Evolutionary conservation across 2,888 invertebrate genomes (phyloP).

Genomic region (Xanthorhoe spadicearia): DNA sequence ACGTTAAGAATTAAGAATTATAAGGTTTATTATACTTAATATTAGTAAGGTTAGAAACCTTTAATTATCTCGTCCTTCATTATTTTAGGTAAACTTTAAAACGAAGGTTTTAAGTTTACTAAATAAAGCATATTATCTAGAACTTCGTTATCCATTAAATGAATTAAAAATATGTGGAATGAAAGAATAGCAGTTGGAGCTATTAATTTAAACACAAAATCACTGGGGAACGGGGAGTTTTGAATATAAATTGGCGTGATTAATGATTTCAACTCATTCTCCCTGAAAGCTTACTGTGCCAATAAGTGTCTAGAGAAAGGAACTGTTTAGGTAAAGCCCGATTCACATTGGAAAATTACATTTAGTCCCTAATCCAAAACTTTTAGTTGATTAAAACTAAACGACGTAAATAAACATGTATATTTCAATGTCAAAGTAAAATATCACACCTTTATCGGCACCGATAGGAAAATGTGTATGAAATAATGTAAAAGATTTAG

Average conservation of each 20-base stretch:
- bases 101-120: too few species aligned
- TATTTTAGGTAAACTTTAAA: too few species aligned
- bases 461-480: not conserved
- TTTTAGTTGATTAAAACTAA: conserved; percentile 46
- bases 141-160: conserved; percentile 13
- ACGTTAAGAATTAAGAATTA: too few species aligned
- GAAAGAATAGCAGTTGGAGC: conserved; percentile 46
- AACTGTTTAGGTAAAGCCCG: conserved; percentile 41
- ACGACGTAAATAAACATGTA: conserved; percentile 33
- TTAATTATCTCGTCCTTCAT: too few species aligned
- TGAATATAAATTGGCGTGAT: conserved; percentile 53
- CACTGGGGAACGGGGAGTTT: conserved; percentile 45
- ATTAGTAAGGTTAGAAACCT: too few species aligned
- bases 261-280: conserved; percentile 50
- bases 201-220: conserved; percentile 48
- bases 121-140: too few species aligned
- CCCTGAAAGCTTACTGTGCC: conserved; percentile 44
- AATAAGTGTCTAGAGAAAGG: conserved; percentile 47
- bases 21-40: too few species aligned
- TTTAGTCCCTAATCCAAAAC: conserved; percentile 41
- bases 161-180: conserved; percentile 24
- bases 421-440: conserved; percentile 20
- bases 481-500: not conserved
- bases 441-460: not conserved
- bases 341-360: conserved; percentile 40